Base-by-base conservation (phyloP, 2,888 invertebrate species). In the Cephus runcator region DNA sequence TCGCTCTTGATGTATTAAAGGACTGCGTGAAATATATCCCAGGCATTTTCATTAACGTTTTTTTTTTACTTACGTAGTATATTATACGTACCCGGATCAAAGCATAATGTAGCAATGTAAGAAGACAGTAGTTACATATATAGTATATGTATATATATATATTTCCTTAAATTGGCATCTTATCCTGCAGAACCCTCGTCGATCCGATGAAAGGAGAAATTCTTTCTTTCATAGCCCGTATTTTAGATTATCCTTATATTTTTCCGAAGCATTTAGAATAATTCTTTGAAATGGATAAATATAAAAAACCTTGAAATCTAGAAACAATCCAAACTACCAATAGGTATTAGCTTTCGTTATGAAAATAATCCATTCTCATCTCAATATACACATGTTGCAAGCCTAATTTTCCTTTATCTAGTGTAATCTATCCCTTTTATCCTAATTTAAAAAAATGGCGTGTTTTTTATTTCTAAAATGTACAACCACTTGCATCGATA, bases 21-120 rank as follows among this genome's bases (percentile, higher is more conserved):
- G 78, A 76, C 68, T 79, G 77, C 79, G 73, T 77, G 77, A 83
- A 82, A 80, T 83, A 83, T 83, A 81, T 76, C 75, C 68, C 68
- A 81, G 77, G 80, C 79, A 83, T 83, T 83, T 83, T 82, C 81
- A 82, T 83, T 83, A 81, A 69, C 71, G 15, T 69, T 69, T 23
- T 71, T 30, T 30, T 15, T 31, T 33, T 71, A 31, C 71, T 56
- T 23, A 23, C 23, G 6, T 56, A 23, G 23, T 23, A 71, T 33
- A 71, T 71, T n/a, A 33, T 33, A 71, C 31, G 31, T n/a, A 71
- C 71, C 23, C 40, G 23, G 40, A 56, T 56, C 40, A 56, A 56
- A 15, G 40, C 40, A 56, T 56, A 23, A 56, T 56, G 23, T 56
- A 56, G 40, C 23, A 56, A 56, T 23, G 6, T 9, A 23, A 23